Evolutionary conservation across 2,888 invertebrate species (phyloP), one percentile per base, ranked within the genome.

Genomic region (Drosophila colorata): DNA sequence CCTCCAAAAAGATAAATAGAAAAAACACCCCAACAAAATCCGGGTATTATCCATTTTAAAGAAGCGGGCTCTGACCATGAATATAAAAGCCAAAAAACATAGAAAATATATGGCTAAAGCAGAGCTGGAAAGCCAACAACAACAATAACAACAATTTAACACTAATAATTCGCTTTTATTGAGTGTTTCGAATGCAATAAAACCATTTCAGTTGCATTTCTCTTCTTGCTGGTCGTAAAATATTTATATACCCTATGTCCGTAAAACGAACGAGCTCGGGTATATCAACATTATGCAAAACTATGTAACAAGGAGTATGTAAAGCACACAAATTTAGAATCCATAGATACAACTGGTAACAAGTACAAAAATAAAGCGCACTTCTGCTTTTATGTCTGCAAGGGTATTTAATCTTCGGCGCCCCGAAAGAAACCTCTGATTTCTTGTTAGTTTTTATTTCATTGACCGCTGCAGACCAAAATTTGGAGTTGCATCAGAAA

Each of bases 101-200:
- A 33, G 35, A 16, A 11, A 49, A 33, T 33, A 16, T n/a, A 33
- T 31, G 46, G 35, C 49, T 16, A 1, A 9, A 38, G 16, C 38
- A 7, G 9, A 16, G 9, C 38, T 23, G 14, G 14, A 4, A 51
- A 18, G 16, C 33, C 13, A 47, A 20, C 23, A 46, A 40, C 40
- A 68, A 25, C 11, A 52, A 58, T 47, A 55, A 55, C 44, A 72
- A 49, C 74, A 61, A 77, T 75, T 70, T 64, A 61, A 69, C 68
- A 67, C 74, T 73, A 89, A 88, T 88, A 89, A 90, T 89, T 88
- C 72, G 85, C 78, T 78, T 87, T 90, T 87, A 88, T 89, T 90
- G 88, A 89, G 89, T 89, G 82, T 89, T 90, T 80, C 86, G 79
- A 76, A 72, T 79, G 79, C 79, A 79, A 83, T 87, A 90, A 88